Evolutionary conservation across 2,888 invertebrate genomes (phyloP).

Genomic region (Eupithecia pulchellata): DNA sequence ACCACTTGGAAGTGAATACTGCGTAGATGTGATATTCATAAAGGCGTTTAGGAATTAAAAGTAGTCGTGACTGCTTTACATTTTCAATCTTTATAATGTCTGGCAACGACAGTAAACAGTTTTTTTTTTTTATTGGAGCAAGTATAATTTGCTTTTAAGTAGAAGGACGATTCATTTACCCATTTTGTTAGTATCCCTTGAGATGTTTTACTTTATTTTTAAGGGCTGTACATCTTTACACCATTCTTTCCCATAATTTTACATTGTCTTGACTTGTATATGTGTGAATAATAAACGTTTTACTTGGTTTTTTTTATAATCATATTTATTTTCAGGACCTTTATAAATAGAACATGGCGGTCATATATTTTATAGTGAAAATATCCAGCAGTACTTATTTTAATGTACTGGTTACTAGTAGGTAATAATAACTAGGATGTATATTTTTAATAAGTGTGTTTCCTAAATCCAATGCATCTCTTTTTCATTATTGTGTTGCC

Average conservation of each 20-base stretch:
- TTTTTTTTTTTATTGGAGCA: neutral
- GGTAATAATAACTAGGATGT: too few species aligned
- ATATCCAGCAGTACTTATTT: neutral
- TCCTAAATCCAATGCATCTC: too few species aligned
- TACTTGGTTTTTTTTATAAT: too few species aligned
- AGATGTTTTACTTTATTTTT: too few species aligned
- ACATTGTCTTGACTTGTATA: neutral
- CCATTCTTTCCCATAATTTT: too few species aligned
- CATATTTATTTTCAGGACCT: too few species aligned
- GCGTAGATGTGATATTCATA: slow-evolving; percentile 23
- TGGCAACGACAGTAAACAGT: neutral
- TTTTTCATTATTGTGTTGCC: too few species aligned
- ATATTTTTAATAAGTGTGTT: too few species aligned
- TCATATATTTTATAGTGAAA: neutral
- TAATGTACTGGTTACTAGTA: too few species aligned
- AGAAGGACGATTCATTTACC: neutral
- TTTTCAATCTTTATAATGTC: neutral
- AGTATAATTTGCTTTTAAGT: neutral
- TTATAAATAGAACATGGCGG: too few species aligned
- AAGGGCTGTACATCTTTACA: too few species aligned
- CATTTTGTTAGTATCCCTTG: too few species aligned
- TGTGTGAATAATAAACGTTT: neutral
- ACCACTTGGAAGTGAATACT: slow-evolving; percentile 9
- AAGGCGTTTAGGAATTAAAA: neutral
- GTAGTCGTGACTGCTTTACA: neutral